Base-by-base conservation (phyloP, 2,797 vertebrate genomes). In the Acanthurus lineatus region DNA sequence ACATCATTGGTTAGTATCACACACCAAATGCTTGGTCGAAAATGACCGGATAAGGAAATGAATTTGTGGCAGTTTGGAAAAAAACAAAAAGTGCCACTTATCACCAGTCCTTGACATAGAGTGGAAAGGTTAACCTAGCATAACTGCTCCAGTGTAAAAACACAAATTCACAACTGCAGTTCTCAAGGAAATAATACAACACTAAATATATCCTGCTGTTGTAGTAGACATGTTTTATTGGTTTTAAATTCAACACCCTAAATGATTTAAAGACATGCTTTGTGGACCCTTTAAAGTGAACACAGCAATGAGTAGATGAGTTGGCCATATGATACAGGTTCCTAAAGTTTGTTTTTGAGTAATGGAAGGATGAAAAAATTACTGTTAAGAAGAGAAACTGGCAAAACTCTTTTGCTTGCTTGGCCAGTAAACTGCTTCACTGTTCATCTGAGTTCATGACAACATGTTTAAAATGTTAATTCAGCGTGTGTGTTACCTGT, bases 201-300 rank as follows among this genome's bases (percentile, higher is more conserved):
- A 19, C 74, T 7, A 57, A 52, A 44, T 16, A 14, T 49, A 2
- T 69, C 7, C 28, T 38, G 14, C 60, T 72, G 6, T 16, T 59
- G 25, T 20, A 47, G 73, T 6, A 44, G 38, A 78, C 42, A 6
- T 15, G 40, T 9, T 56, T 48, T 74, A 11, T 77, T 76, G 15
- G 35, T 79, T 86, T 64, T 54, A 62, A 82, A 67, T 28, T 60
- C 47, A 44, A 35, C 38, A 67, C 65, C 17, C 44, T 71, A 56
- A 83, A 80, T 78, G 51, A 72, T 86, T 87, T 75, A 87, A 69
- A 53, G 66, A 62, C 38, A 40, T 69, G 69, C 82, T 86, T 64
- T 77, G 20, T 64, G 60, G 61, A 73, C 51, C 59, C 62, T 64
- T 85, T 82, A 1, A 76, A 69, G 65, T 62, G 19, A 81, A 68